Evolutionary conservation across 2,888 invertebrate genomes (phyloP).

Genomic region (Drosophila barbarae): DNA sequence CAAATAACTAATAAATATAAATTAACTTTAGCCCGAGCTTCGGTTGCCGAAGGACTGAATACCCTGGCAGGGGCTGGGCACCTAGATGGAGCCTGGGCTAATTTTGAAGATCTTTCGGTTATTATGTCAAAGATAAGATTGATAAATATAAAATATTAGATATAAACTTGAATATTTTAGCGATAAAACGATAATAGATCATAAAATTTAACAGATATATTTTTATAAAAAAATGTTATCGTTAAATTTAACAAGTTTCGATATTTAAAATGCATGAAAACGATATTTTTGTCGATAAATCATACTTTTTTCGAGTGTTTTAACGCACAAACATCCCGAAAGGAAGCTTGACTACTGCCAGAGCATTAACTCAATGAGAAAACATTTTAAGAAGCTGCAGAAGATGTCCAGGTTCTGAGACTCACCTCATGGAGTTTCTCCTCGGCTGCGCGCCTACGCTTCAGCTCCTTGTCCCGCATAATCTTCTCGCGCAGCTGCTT

Average conservation of each 20-base stretch:
- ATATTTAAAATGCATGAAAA: too few species aligned
- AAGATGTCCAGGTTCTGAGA: not conserved
- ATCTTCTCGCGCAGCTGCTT: constrained; percentile 80
- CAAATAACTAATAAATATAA: not conserved
- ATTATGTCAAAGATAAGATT: not conserved
- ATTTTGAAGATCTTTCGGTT: not conserved
- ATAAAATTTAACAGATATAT: not conserved
- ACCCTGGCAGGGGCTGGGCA: not conserved
- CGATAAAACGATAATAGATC: not conserved
- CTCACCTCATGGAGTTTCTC: constrained; percentile 78
- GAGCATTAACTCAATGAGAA: not conserved
- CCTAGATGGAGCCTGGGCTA: not conserved
- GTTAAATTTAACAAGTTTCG: not conserved
- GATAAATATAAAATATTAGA: not conserved
- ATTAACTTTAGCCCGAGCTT: not conserved
- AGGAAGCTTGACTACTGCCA: not conserved
- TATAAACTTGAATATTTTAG: not conserved
- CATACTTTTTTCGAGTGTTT: not conserved
- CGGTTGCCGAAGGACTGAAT: constrained; percentile 16
- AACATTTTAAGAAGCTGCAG: too few species aligned
- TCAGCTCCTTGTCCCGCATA: constrained; percentile 80
- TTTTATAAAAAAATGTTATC: not conserved
- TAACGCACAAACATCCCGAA: not conserved
- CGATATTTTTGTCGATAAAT: too few species aligned
- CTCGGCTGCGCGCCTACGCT: constrained; percentile 79